A percentile compares a stretch with the other conserved stretches of the same genome.
phyloP scores from a whole-genome alignment of 2,113 vertebrate genomes.

The Lophura nycthemera region DNA sequence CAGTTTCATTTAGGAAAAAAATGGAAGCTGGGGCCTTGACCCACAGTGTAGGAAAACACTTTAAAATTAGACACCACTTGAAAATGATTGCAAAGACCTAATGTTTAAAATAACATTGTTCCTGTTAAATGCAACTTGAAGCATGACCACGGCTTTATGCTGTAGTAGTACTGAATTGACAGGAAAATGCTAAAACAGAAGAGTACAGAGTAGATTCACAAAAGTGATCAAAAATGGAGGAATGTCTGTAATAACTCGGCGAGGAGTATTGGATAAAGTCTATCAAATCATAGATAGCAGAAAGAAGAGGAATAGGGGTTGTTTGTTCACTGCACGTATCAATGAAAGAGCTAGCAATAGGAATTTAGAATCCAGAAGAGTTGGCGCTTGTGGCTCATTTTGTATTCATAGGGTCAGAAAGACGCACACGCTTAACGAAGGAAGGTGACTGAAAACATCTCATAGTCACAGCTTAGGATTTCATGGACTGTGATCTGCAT shows the following conservation, averaged over 20 bases:
- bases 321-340: background rate
- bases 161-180: background rate
- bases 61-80: background rate
- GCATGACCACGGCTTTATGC: background rate
- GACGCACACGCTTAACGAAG: accelerated
- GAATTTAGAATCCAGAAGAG: accelerated
- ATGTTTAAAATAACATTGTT: background rate
- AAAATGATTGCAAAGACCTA: background rate
- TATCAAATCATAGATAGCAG: background rate
- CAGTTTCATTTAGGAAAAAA: background rate
- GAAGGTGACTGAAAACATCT: background rate
- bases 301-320: background rate
- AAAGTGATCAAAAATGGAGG: background rate
- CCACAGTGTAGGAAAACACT: background rate
- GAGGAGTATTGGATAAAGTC: background rate
- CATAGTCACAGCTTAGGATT: background rate
- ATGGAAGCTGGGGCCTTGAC: background rate
- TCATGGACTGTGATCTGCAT: background rate
- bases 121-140: background rate
- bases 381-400: background rate
- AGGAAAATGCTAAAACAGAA: background rate
- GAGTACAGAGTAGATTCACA: background rate
- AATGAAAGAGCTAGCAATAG: background rate
- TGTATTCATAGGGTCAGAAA: background rate
- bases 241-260: background rate